Evolutionary conservation across 2,797 vertebrate genomes (phyloP).

Genomic region (Epinephelus malabaricus): DNA sequence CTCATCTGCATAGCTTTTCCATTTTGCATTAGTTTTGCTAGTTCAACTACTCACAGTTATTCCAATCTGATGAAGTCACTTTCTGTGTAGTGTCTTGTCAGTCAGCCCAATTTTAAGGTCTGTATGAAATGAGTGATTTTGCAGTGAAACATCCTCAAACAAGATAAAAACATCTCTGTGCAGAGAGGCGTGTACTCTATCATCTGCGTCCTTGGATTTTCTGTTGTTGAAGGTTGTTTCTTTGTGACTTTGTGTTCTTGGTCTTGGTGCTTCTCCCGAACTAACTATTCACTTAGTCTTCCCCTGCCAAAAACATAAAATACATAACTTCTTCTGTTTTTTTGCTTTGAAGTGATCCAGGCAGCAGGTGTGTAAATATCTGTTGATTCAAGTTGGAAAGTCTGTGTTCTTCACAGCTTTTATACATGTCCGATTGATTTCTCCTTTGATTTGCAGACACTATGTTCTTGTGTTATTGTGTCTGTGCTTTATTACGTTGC

Average conservation of each 20-base stretch:
- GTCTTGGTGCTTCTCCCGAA: slow-evolving; percentile 2
- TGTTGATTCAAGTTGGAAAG: slow-evolving; percentile 6
- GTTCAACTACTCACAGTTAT: background rate
- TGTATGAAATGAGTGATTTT: background rate
- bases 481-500: background rate
- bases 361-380: slow-evolving; percentile 8
- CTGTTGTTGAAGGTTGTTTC: slow-evolving; percentile 22
- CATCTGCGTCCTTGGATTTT: slow-evolving; percentile 28
- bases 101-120: background rate
- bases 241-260: slow-evolving; percentile 13
- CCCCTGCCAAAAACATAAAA: slow-evolving; percentile 27
- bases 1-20: background rate
- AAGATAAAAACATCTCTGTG: slow-evolving; percentile 1
- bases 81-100: background rate
- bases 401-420: slow-evolving; percentile 10
- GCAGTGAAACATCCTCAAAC: slow-evolving; percentile 3
- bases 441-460: slow-evolving; percentile 18
- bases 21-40: background rate
- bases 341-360: background rate
- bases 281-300: slow-evolving; percentile 14
- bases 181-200: background rate
- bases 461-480: background rate
- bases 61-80: background rate
- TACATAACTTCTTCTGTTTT: background rate
- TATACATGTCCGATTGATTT: slow-evolving; percentile 4